Conservation (phyloP, 2,113 vertebrate genomes). For the Thymallus thymallus region DNA sequence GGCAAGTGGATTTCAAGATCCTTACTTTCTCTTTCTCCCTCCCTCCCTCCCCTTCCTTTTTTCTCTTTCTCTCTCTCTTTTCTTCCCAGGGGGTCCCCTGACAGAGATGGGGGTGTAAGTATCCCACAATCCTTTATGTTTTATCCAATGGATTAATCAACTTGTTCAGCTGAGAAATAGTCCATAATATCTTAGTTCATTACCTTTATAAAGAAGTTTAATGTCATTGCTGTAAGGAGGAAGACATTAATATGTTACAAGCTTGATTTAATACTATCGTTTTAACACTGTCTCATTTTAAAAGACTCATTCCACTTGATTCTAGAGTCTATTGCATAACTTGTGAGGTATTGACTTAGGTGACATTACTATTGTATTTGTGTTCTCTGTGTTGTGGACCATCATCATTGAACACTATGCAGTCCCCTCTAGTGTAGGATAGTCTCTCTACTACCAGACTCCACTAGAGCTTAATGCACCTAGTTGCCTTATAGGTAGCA, state of each 20-base stretch:
- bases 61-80: conserved; percentile 21
- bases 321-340: not conserved
- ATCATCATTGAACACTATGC: conserved; percentile 44
- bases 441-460: conserved; percentile 15
- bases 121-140: conserved; percentile 25
- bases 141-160: not conserved
- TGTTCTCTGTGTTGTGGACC: conserved; percentile 43
- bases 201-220: not conserved
- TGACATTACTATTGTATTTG: conserved; percentile 21
- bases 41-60: conserved; percentile 1
- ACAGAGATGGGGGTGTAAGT: conserved; percentile 96
- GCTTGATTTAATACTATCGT: not conserved
- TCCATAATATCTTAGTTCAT: not conserved
- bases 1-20: conserved; percentile 26
- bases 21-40: conserved; percentile 19
- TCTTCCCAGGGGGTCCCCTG: conserved; percentile 88
- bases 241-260: not conserved
- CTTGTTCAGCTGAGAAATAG: conserved; percentile 10
- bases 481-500: not conserved
- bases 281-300: not conserved
- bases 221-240: not conserved
- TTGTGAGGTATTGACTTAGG: no score
- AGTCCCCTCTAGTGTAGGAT: conserved; percentile 35
- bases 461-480: not conserved
- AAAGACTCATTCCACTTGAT: no score